Base-by-base conservation (phyloP, 2,113 vertebrate genomes). In the Gnathonemus longibarbis region DNA sequence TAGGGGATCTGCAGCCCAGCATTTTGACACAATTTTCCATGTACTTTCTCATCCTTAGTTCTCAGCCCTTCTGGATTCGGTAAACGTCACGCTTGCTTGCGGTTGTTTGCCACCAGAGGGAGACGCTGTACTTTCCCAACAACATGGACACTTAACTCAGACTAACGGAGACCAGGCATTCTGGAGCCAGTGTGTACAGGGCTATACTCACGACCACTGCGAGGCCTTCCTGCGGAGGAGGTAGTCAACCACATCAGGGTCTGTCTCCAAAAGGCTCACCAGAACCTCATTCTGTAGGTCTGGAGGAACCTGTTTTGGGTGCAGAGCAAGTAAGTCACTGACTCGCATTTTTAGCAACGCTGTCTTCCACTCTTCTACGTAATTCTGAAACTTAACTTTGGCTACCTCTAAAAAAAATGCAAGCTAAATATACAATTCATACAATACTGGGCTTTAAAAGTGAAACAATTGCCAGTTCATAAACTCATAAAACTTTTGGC, bases 251-350 rank as follows among this genome's bases (percentile, higher is more conserved):
- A 99, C 97, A 89, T 99, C 98, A 7, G 97, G 97, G 92, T 99
- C 98, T 0, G 97, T 99, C 94, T 99, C 97, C 88, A 97, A 91
- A 45, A 99, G 94, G 93, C 97, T 98, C 94, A 98, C 96, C 89
- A 99, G 95, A 62, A 99, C 98, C 94, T 99, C 98, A 2, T 99
- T 99, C 95, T 99, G 98, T 89, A 99, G 96, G 94, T 99, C 98
- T 6, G 98, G 96, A 17, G 98, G 96, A 85, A 99, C 98, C 98
- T 99, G 88, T 45, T 11, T 39, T 27, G 90, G 1, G 8, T 21
- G 87, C 21, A 27, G 42, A 90, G 45, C 45, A 77, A 6, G 15
- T 39, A 8, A 77, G 31, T 80, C 83, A 85, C 21, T n/a, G 48
- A 31, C 24, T 84, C 19, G n/a, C 21, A 87, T 87, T 49, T 87